These are phyloP conservation scores for Graptemys geographica DNA, from an alignment of 2,797 vertebrate genomes.

Conservation along the genomic window DNA sequence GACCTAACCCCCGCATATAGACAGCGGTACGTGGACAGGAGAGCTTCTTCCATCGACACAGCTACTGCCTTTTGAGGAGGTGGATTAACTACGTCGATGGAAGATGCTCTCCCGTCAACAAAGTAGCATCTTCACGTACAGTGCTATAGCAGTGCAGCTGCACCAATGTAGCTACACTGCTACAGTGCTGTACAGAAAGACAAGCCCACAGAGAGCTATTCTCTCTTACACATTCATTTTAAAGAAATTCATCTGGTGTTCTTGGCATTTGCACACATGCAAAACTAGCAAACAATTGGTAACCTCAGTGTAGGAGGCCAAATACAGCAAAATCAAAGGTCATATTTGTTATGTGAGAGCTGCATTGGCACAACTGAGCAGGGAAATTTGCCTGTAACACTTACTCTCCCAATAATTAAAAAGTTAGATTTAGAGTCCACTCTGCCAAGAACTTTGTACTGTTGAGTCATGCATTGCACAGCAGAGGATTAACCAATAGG, in stretches of 20 bases:
- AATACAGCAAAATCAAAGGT: not conserved
- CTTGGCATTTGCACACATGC: not conserved
- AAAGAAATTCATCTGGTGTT: not conserved
- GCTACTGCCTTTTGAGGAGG: not conserved
- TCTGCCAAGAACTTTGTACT: constrained; percentile 44
- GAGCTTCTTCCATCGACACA: not conserved
- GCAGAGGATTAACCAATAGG: not conserved
- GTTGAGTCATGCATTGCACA: not conserved
- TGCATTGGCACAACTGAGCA: not conserved
- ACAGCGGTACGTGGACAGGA: not conserved
- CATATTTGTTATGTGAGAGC: not conserved
- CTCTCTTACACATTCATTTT: not conserved
- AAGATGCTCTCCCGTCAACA: not conserved
- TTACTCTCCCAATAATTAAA: not conserved
- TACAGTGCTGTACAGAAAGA: not conserved
- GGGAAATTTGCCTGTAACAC: not conserved
- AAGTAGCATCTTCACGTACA: not conserved
- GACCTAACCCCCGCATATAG: not conserved
- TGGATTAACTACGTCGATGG: not conserved
- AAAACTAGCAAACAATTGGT: not conserved
- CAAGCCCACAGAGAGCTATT: not conserved
- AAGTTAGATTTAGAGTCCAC: not conserved
- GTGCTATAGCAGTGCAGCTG: not conserved
- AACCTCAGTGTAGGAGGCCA: not conserved
- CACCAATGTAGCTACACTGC: not conserved